Base-by-base conservation (phyloP, 2,888 invertebrate species). In the Limnephilus rhombicus region DNA sequence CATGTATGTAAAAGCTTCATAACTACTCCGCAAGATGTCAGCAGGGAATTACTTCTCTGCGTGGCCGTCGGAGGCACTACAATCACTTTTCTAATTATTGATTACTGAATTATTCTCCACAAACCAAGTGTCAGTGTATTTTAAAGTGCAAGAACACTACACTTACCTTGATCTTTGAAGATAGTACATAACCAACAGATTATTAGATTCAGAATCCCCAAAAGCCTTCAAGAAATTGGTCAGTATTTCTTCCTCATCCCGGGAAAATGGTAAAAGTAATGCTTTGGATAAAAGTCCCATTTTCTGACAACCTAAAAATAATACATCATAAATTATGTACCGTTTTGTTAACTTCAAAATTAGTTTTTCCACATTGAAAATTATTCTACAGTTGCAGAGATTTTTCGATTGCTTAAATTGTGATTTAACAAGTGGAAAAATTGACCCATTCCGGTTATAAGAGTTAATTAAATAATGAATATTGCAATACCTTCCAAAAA, bases 161-260 rank as follows among this genome's bases (percentile, higher is more conserved):
- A 31, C 31, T 92, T 94, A 95, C 94, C 95, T 94, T 0, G 95
- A 94, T 94, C 96, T 90, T 82, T 92, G 86, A 15, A 93, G 95
- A 94, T 97, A 97, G 94, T 98, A 98, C 95, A 98, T 96, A 86
- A 98, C 96, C 45, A 97, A 96, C 88, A 98, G 96, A 94, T 98
- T 98, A 0, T 97, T 96, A 0, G 96, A 96, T 80, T 96, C 96
- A 0, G 96, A 94, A 93, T 97, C 97, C n/a, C 96, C 95, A 94
- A 96, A 95, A 53, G 95, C 96, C 93, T 97, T 95, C 31, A 98
- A 95, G 94, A 97, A 98, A 89, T 96, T 96, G 5, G 98, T 96
- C 92, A 98, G 97, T 29, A 96, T 96, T 13, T 96, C 96, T 94
- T 98, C 98, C 94, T 98, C 98, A 3, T 96, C 95, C 0, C 96